Percentiles rank a stretch among this genome's conserved stretches.
Conservation (phyloP, 2,888 invertebrate species). For the Nymphalis c-album region DNA sequence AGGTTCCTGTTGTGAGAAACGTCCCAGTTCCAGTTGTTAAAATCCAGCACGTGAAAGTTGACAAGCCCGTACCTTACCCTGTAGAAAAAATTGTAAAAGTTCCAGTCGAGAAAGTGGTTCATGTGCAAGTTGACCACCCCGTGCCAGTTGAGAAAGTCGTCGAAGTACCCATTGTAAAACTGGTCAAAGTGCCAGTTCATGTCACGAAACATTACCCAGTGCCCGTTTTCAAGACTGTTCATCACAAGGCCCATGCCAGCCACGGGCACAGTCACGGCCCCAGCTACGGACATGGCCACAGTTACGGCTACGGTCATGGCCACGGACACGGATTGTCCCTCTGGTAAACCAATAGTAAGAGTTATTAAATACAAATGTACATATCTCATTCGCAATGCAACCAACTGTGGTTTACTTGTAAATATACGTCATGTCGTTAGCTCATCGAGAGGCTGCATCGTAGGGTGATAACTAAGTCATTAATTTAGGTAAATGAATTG, state of each 20-base stretch:
- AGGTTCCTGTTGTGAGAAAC: constrained; percentile 78
- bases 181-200: constrained; percentile 72
- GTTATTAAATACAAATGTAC: constrained; percentile 8
- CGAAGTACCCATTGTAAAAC: constrained; percentile 79
- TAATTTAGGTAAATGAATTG: constrained; percentile 67
- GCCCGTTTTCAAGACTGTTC: constrained; percentile 71
- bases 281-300: background rate
- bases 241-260: constrained; percentile 63
- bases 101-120: constrained; percentile 79
- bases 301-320: constrained; percentile 44
- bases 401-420: constrained; percentile 68
- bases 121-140: constrained; percentile 79
- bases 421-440: constrained; percentile 62
- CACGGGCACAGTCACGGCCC: constrained; percentile 33
- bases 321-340: constrained; percentile 43
- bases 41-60: constrained; percentile 79
- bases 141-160: constrained; percentile 77
- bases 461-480: constrained; percentile 82
- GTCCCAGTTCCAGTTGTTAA: constrained; percentile 81
- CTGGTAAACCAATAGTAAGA: constrained; percentile 44
- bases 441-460: constrained; percentile 79
- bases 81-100: constrained; percentile 82
- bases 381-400: constrained; percentile 47
- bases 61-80: constrained; percentile 82
- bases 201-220: constrained; percentile 72